A percentile compares a stretch with the other conserved stretches of the same genome.
These are phyloP conservation scores for Bombylius discolor DNA, from an alignment of 2,888 invertebrate genomes.

Conservation along the genomic window DNA sequence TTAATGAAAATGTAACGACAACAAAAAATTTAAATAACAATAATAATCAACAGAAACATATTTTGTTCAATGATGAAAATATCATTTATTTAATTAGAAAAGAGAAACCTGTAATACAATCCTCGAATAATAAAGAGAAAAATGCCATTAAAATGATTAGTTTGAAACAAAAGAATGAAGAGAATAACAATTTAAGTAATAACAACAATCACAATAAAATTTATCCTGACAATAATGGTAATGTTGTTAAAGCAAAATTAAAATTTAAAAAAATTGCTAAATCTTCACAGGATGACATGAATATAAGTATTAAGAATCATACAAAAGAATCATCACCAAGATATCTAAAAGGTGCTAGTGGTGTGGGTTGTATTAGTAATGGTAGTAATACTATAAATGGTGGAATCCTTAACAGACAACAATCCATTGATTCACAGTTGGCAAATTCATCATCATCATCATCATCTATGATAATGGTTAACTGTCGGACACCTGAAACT, in stretches of 20 bases:
- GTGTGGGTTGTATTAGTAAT: too few species aligned
- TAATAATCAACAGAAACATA: constrained; percentile 23
- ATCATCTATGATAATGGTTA: constrained; percentile 12
- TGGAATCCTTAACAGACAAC: constrained; percentile 13
- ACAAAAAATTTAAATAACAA: neutral
- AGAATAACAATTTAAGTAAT: constrained; percentile 10
- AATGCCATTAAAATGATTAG: neutral
- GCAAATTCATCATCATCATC: constrained; percentile 4
- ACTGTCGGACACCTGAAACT: constrained; percentile 19
- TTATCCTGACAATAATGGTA: neutral
- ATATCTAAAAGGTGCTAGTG: neutral
- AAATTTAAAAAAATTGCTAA: constrained; percentile 12
- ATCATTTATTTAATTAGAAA: constrained; percentile 35
- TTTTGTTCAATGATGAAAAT: constrained; percentile 35
- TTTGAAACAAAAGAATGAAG: constrained; percentile 2
- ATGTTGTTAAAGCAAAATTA: constrained; percentile 10
- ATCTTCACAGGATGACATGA: constrained; percentile 11
- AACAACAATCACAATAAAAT: neutral
- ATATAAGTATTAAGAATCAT: neutral
- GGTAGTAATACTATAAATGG: neutral
- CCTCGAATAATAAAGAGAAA: neutral
- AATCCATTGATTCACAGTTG: constrained; percentile 7
- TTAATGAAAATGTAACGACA: neutral
- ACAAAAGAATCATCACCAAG: neutral
- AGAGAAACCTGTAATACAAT: constrained; percentile 27